phyloP scores from a whole-genome alignment of 35 echinoderm and acorn worm species.

The Lytechinus variegatus region DNA sequence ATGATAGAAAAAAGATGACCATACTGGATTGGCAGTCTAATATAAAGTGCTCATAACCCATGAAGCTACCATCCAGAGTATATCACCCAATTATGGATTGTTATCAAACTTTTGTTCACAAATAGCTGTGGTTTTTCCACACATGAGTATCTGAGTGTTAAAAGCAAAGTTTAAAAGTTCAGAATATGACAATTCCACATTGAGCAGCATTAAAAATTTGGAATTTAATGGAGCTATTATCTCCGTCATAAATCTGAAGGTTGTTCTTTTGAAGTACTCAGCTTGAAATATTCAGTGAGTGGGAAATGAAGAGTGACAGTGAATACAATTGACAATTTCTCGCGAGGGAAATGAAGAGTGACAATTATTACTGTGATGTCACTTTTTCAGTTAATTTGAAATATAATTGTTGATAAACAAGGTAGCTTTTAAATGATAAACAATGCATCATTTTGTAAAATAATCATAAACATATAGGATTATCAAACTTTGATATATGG shows the following conservation, averaged over 20 bases:
- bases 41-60: neutral
- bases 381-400: neutral
- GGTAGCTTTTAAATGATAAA: neutral
- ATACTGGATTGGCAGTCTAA: neutral
- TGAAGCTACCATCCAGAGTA: neutral
- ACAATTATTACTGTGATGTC: neutral
- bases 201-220: neutral
- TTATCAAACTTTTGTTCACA: neutral
- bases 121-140: neutral
- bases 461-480: no score
- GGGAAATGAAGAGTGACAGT: neutral
- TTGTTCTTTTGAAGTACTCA: neutral
- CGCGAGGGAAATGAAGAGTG: neutral
- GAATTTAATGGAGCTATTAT: neutral
- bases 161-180: neutral
- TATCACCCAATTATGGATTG: neutral
- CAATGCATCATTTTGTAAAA: neutral
- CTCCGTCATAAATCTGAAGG: slow-evolving; percentile 1
- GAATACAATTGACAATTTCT: neutral
- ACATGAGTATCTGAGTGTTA: neutral
- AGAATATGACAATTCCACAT: neutral
- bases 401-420: neutral
- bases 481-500: no score
- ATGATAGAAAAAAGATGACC: neutral
- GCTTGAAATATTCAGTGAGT: neutral